These are phyloP conservation scores for Volucella bombylans DNA, from an alignment of 2,888 invertebrate genomes.

Conservation along the genomic window DNA sequence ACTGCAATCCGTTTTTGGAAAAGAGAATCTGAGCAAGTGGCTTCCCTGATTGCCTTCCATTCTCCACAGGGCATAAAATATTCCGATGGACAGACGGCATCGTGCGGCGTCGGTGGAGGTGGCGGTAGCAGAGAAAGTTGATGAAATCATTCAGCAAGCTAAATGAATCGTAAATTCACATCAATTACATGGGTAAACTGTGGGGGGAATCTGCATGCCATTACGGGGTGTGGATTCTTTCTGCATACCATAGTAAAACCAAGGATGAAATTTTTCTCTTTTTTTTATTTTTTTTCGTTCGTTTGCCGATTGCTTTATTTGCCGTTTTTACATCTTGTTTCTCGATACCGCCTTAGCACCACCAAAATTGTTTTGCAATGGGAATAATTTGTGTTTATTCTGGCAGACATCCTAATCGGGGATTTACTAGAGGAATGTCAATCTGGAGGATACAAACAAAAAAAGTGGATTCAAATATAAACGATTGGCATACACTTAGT, in stretches of 20 bases:
- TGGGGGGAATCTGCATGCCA: constrained; percentile 79
- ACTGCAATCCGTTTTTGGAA: no score
- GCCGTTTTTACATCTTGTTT: constrained; percentile 43
- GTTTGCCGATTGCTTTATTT: constrained; percentile 49
- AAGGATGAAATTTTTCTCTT: background rate
- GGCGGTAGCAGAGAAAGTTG: constrained; percentile 10
- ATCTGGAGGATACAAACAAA: constrained; percentile 18
- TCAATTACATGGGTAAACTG: constrained; percentile 81
- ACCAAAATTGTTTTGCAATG: constrained; percentile 43
- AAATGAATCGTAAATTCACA: constrained; percentile 82
- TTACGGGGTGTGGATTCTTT: constrained; percentile 39
- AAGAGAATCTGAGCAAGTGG: background rate
- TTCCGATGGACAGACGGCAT: constrained; percentile 10
- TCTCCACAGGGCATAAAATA: constrained; percentile 4
- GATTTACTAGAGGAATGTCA: constrained; percentile 42
- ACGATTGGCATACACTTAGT: constrained; percentile 8
- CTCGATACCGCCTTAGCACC: constrained; percentile 46
- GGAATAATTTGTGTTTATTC: constrained; percentile 63
- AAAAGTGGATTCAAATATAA: constrained; percentile 35
- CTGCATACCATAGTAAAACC: background rate
- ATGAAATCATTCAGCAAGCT: constrained; percentile 65
- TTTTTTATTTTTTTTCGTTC: constrained; percentile 11
- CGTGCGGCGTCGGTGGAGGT: background rate
- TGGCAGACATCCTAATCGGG: constrained; percentile 60
- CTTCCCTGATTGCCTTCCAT: constrained; percentile 7